phyloP scores from a whole-genome alignment of 2,113 vertebrate genomes.

The Megalops atlanticus region DNA sequence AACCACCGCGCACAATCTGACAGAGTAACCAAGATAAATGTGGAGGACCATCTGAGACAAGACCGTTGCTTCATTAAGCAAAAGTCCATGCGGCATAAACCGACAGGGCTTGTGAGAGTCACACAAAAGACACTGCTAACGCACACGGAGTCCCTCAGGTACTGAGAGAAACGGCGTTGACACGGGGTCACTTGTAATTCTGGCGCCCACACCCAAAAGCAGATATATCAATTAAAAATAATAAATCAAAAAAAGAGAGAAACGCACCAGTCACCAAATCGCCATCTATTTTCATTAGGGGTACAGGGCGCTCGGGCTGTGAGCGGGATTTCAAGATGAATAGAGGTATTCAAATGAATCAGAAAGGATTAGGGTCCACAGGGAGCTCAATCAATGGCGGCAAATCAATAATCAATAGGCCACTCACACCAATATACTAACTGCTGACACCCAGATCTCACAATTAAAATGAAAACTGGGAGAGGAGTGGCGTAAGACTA shows the following conservation, averaged over 20 bases:
- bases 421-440: slow-evolving; percentile 84
- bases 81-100: neutral
- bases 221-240: slow-evolving; percentile 80
- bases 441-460: slow-evolving; percentile 79
- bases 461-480: slow-evolving; percentile 76
- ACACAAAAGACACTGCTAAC: neutral
- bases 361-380: slow-evolving; percentile 77
- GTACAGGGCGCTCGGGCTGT: slow-evolving; percentile 61
- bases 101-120: neutral
- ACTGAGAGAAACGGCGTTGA: slow-evolving; percentile 60
- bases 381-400: slow-evolving; percentile 70
- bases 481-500: slow-evolving; percentile 66
- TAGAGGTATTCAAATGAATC: slow-evolving; percentile 83
- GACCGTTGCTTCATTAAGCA: neutral
- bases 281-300: slow-evolving; percentile 79
- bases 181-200: slow-evolving; percentile 74
- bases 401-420: slow-evolving; percentile 86
- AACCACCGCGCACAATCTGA: neutral
- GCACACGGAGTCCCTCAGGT: slow-evolving; percentile 37
- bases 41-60: neutral
- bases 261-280: slow-evolving; percentile 53
- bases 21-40: slow-evolving; percentile 13
- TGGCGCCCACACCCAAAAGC: slow-evolving; percentile 62
- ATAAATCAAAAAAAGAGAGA: slow-evolving; percentile 69
- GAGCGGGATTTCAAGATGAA: slow-evolving; percentile 77